Evolutionary conservation across 2,113 vertebrate genomes (phyloP), one percentile per base, ranked within the genome.

Genomic region (Mohoua ochrocephala): DNA sequence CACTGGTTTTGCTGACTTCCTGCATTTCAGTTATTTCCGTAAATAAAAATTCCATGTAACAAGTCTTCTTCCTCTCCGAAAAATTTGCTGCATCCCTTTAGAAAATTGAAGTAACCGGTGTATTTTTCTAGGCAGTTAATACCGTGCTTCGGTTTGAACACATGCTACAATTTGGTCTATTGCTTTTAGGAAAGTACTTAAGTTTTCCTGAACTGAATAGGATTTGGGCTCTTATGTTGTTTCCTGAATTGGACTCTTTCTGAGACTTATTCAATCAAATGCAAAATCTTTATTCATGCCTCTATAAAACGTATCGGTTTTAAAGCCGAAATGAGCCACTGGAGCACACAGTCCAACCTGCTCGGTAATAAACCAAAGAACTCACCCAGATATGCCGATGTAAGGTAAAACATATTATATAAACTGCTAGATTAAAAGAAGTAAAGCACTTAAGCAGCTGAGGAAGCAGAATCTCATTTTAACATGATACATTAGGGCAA

Each of bases 381-480:
- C 44, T 82, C 18, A 8, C 11, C 6, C 54, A 92, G 44, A 96
- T 83, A 71, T 79, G 89, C 53, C 7, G 3, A 93, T 73, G 74
- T 65, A 94, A 89, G 78, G 81, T 61, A 95, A 95, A 96, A 85
- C n/a, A 76, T 79, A 67, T 6, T 50, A 39, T 33, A 80, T 86
- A 95, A 96, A 95, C 70, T 76, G 42, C 50, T 47, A 77, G 81
- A 87, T 94, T 95, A 96, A 94, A 84, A 95, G 49, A 94, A 88
- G 45, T 31, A 80, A 96, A 96, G 87, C 82, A 88, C 78, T 93
- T 95, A 83, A 84, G 78, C 44, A 84, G 87, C 95, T 94, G 71
- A 93, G 31, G 50, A 94, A 95, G 88, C 79, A 93, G 82, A 88
- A 83, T 90, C 87, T 93, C 87, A 74, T 93, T 95, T 95, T 94